Evolutionary conservation across 2,888 invertebrate genomes (phyloP), one percentile per base, ranked within the genome.

Genomic region (Pseudeuparius sepicola): DNA sequence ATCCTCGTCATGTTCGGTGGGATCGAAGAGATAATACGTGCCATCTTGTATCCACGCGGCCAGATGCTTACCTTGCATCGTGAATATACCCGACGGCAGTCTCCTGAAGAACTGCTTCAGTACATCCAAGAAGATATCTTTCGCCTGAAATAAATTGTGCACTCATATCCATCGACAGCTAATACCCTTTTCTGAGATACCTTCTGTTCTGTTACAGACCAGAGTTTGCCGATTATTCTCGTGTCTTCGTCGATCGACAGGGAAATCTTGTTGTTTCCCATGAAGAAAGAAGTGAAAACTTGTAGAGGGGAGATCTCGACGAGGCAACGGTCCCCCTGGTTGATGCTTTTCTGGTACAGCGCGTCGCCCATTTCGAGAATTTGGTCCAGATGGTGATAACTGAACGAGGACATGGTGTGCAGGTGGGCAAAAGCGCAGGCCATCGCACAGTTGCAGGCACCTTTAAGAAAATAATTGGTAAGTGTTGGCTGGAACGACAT

Each of bases 381-480:
- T 41, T 64, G 63, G 47, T 77, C 74, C 2, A 78, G 47, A 3
- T 70, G 63, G 38, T 65, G 65, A 51, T 65, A 63, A 1, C 66
- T 68, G 78, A 78, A 78, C 32, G 64, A 64, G 34, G 67, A 63
- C 29, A 71, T 70, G 40, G 68, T 66, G 49, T 64, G 66, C 39
- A 71, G 63, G 46, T 67, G 66, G 0, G 71, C 66, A 42, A 70
- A 60, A 18, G 68, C 66, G 42, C 70, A 68, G 2, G 71, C 68
- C 58, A 71, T 67, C 2, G 71, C 66, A 38, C 69, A 70, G 61
- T 70, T 70, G 2, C 69, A 64, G 14, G 71, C 51, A 9, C 68
- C 71, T 56, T n/a, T n/a, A n/a, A 26, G 29, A 34, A 31, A 20
- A 34, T 17, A 41, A 34, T 5, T n/a, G 9, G 14, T 11, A 9